These are phyloP conservation scores for Lagocephalus sceleratus DNA, from an alignment of 2,797 vertebrate species.

Conservation along the genomic window DNA sequence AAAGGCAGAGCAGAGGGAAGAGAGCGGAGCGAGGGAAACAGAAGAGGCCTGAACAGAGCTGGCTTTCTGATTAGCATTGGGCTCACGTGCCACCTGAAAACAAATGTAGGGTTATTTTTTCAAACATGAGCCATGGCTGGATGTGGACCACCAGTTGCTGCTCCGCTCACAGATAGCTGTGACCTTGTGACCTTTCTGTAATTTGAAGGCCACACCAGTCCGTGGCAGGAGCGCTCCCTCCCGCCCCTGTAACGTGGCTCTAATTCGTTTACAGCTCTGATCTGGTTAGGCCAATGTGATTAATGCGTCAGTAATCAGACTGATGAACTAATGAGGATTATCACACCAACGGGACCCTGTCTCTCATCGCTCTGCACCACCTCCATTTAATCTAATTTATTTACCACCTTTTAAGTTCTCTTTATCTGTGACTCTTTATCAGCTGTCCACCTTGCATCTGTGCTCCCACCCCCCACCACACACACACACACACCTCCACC, in stretches of 20 bases:
- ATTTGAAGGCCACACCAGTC: too few relatives aligned
- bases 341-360: slow-evolving; percentile 36
- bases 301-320: slow-evolving; percentile 54
- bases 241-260: slow-evolving; percentile 37
- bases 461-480: slow-evolving; percentile 16
- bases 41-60: too few relatives aligned
- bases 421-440: slow-evolving; percentile 42
- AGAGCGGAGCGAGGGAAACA: too few relatives aligned
- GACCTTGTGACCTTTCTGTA: too few relatives aligned
- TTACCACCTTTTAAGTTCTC: slow-evolving; percentile 10
- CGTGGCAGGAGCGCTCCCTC: too few relatives aligned
- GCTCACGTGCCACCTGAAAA: too few relatives aligned
- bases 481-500: slow-evolving; percentile 15
- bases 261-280: slow-evolving; percentile 61
- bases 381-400: slow-evolving; percentile 17
- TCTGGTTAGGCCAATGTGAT: slow-evolving; percentile 58
- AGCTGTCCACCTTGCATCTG: slow-evolving; percentile 25
- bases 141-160: too few relatives aligned
- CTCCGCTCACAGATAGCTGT: too few relatives aligned
- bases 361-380: slow-evolving; percentile 1
- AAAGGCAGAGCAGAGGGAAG: too few relatives aligned
- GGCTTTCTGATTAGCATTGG: too few relatives aligned
- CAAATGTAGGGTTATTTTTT: too few relatives aligned
- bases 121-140: too few relatives aligned
- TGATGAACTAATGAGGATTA: slow-evolving; percentile 55